Evolutionary conservation across 2,888 invertebrate genomes (phyloP).

Genomic region (Meteorus colon): DNA sequence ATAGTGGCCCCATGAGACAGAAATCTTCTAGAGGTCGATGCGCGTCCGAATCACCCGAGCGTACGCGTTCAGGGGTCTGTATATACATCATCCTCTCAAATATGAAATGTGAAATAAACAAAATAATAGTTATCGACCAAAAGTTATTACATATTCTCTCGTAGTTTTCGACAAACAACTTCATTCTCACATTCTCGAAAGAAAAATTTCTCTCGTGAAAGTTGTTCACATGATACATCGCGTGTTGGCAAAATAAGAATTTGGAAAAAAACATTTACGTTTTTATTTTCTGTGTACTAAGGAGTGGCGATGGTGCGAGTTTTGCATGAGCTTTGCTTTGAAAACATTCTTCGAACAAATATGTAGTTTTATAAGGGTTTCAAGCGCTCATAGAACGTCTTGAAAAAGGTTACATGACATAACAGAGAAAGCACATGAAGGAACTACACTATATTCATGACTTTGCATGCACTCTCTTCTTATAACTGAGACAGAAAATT

Average conservation of each 20-base stretch:
- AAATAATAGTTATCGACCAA: neutral
- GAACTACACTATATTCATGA: conserved; percentile 45
- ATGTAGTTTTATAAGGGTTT: conserved; percentile 43
- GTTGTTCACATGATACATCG: neutral
- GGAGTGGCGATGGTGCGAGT: conserved; percentile 33
- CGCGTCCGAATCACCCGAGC: conserved; percentile 50
- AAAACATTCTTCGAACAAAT: conserved; percentile 35
- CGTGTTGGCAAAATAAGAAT: conserved; percentile 32
- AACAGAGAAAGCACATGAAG: conserved; percentile 44
- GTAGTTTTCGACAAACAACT: neutral
- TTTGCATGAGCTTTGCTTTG: conserved; percentile 30
- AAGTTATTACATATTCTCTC: neutral
- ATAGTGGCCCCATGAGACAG: conserved; percentile 30
- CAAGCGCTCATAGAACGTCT: conserved; percentile 46
- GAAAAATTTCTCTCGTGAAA: neutral
- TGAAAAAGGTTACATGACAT: conserved; percentile 24
- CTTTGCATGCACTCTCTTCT: neutral
- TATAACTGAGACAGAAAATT: neutral
- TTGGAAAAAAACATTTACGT: conserved; percentile 20
- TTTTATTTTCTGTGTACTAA: conserved; percentile 24
- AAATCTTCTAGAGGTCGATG: conserved; percentile 43
- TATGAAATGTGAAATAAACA: neutral
- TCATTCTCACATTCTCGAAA: neutral
- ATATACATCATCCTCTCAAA: neutral
- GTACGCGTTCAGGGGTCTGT: conserved; percentile 47